A percentile compares a stretch with the other conserved stretches of the same genome.
These are phyloP conservation scores for Tauraco hartlaubi DNA, from an alignment of 2,797 vertebrate genomes.

Conservation along the genomic window DNA sequence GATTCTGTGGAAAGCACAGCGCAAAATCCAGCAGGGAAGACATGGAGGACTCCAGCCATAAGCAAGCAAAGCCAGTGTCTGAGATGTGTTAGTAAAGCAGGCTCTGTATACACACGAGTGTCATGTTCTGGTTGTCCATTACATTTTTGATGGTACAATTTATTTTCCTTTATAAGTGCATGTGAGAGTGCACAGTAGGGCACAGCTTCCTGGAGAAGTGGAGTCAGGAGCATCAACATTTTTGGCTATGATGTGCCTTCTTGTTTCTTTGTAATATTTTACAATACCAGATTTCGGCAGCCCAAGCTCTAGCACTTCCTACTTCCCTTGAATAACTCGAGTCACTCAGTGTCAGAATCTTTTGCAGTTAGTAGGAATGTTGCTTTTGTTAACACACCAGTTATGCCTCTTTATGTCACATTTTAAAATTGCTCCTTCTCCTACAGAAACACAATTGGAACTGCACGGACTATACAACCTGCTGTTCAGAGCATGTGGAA, in stretches of 20 bases:
- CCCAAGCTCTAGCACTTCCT: neutral
- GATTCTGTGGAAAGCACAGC: neutral
- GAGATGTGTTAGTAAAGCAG: constrained; percentile 55
- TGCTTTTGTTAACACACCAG: neutral
- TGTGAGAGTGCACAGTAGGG: neutral
- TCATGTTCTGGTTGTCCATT: neutral
- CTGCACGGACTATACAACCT: neutral
- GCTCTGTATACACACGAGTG: neutral
- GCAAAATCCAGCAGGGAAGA: neutral
- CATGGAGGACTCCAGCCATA: neutral
- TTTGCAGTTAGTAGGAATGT: neutral
- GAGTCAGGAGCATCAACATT: neutral
- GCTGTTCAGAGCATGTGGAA: neutral
- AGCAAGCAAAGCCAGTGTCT: constrained; percentile 54
- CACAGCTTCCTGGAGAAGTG: neutral
- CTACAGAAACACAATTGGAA: neutral
- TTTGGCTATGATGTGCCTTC: neutral
- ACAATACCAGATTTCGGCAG: neutral
- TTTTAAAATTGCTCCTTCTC: neutral
- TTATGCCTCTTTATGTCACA: neutral
- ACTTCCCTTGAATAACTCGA: neutral
- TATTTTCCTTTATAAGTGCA: neutral
- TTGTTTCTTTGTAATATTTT: neutral
- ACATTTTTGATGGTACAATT: neutral
- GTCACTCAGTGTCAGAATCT: neutral